phyloP scores from a whole-genome alignment of 92 coral and sea anemone genomes.

The Micromussa lordhowensis region DNA sequence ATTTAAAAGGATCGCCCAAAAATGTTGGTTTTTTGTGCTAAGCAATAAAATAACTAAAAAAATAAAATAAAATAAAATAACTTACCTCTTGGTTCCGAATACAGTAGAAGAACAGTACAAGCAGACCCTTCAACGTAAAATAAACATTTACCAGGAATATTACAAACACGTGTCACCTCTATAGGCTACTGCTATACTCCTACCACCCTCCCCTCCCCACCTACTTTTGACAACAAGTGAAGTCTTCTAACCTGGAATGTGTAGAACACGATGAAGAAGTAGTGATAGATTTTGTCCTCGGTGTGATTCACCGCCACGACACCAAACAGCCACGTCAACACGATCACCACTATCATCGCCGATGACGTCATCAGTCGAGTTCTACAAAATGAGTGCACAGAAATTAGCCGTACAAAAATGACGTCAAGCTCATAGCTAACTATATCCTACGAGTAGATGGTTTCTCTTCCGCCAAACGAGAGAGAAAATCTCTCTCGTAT shows the following conservation, averaged over 20 bases:
- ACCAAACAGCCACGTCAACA: slow-evolving; percentile 88
- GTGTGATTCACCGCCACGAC: slow-evolving; percentile 82
- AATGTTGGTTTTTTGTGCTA: background rate
- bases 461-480: too few relatives aligned
- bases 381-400: slow-evolving; percentile 28
- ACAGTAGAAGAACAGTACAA: slow-evolving; percentile 72
- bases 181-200: background rate
- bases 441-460: too few relatives aligned
- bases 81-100: slow-evolving; percentile 72
- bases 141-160: background rate
- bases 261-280: slow-evolving; percentile 83
- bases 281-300: slow-evolving; percentile 69
- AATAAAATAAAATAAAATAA: background rate
- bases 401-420: too few relatives aligned
- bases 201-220: background rate
- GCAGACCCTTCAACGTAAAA: slow-evolving; percentile 60
- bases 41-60: background rate
- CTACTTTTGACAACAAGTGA: background rate
- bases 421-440: too few relatives aligned
- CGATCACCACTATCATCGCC: slow-evolving; percentile 68
- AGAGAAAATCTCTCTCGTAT: too few relatives aligned
- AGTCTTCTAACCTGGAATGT: slow-evolving; percentile 71
- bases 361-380: slow-evolving; percentile 65
- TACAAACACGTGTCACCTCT: background rate
- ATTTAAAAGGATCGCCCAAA: too few relatives aligned